Base-by-base conservation (phyloP, 2,113 vertebrate genomes). In the Morone saxatilis region DNA sequence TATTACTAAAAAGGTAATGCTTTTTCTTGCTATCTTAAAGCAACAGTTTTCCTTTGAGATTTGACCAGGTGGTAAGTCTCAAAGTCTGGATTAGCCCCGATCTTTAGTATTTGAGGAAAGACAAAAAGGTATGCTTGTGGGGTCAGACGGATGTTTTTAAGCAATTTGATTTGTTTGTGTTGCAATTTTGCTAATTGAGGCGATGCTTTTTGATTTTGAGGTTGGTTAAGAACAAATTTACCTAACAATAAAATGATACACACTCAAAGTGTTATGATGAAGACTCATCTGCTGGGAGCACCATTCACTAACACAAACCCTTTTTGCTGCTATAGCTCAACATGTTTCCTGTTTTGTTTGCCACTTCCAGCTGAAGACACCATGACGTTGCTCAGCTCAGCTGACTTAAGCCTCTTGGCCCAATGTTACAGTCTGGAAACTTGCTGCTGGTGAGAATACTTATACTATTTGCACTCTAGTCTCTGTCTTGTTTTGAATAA, bases 401-500 rank as follows among this genome's bases (percentile, higher is more conserved):
- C 43, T 71, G 66, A 77, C 63, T 86, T 80, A 78, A 90, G 84
- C 80, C 60, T 84, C 81, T 74, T 75, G 83, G 76, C 76, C 76
- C 79, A 85, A 56, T 81, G 86, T 90, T 90, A 79, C 88, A 88
- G 79, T 87, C 68, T 82, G 81, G 74, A 83, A 67, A 85, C 67
- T 66, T 62, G 59, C 61, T 40, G 71, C 74, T 78, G 63, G 41
- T 73, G 73, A 84, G 38, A 78, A 84, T 19, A 61, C 56, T 57
- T 57, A 22, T 7, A 25, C 43, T 78, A 62, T 88, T 84, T 84
- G 62, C 50, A 72, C 71, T 79, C 41, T n/a, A 57, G 54, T 78
- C 71, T 81, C 38, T 1, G 71, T 68, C 73, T 87, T n/a, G 80
- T 81, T 79, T 85, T 87, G 79, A 90, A 88, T 88, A 88, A 81